Conservation (phyloP, 2,888 invertebrate genomes). For the Julus scandinavius region DNA sequence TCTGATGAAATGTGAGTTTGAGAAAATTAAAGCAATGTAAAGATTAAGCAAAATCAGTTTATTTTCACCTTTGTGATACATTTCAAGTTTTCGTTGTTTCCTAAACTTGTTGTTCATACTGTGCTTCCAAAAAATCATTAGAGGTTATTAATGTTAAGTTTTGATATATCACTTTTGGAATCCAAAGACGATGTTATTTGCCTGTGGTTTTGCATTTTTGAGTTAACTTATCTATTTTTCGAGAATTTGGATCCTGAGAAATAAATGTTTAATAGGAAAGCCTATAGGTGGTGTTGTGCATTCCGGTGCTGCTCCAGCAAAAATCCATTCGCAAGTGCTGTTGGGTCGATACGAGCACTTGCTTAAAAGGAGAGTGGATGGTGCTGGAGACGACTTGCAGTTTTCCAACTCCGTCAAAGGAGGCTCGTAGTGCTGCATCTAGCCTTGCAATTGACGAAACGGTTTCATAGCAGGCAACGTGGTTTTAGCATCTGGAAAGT, state of each 20-base stretch:
- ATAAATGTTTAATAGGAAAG: constrained; percentile 29
- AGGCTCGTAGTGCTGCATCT: neutral
- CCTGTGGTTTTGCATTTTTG: neutral
- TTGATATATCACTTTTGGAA: too few species aligned
- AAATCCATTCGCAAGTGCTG: neutral
- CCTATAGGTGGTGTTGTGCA: constrained; percentile 39
- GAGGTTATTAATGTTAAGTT: too few species aligned
- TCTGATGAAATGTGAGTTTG: too few species aligned
- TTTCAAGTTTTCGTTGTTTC: too few species aligned
- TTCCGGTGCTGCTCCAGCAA: neutral
- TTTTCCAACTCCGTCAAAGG: neutral
- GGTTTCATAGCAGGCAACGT: neutral
- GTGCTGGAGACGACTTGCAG: constrained; percentile 39
- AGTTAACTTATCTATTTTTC: neutral
- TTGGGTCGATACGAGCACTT: constrained; percentile 19
- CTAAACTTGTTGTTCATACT: too few species aligned
- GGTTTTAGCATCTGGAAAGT: neutral
- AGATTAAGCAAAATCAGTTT: too few species aligned
- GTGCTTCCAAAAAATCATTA: too few species aligned
- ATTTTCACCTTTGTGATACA: too few species aligned
- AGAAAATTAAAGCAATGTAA: too few species aligned
- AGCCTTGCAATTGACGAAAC: neutral
- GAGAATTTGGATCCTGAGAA: neutral
- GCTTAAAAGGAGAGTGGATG: constrained; percentile 37
- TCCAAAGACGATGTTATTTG: too few species aligned